Evolutionary conservation across 2,797 vertebrate genomes (phyloP), one percentile per base, ranked within the genome.

Genomic region (Eleutherodactylus coqui): DNA sequence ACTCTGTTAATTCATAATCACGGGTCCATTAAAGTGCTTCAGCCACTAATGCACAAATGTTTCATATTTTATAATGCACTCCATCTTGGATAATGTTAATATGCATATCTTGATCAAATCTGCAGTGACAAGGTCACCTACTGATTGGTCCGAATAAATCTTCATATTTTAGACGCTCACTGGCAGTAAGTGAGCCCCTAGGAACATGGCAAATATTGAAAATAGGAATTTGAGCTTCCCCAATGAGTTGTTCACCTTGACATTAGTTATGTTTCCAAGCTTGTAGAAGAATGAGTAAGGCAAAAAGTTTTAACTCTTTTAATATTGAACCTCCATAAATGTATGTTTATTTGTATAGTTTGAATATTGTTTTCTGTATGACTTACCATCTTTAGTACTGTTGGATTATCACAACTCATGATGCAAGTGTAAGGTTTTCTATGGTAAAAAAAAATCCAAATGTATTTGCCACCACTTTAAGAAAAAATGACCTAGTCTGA

Each of bases 101-200:
- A 67, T 80, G 27, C 58, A 34, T 80, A 80, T 67, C 49, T 41
- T 72, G 49, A 83, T 83, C 70, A 43, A 36, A 83, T 83, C 70
- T 75, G 43, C 27, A 45, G 19, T 75, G 70, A 34, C 70, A 83
- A 83, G 70, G 70, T 83, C 53, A 83, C 70, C 69, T 75, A 43
- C 69, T 75, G 51, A 75, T 83, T 83, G 82, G 70, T 60, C 53
- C 17, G 70, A 83, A 83, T 83, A 83, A 75, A 83, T 83, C 70
- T 75, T 75, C 53, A 83, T 83, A 75, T 29, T 32, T 75, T 75
- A 83, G 38, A 58, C 5, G 38, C 10, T 60, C 27, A n/a, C n/a
- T 45, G 70, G 41, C 45, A 60, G 82, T 60, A 41, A 69, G 79
- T 70, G 45, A 82, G 41, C 79, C 32, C 62, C 27, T 49, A 49